Base-by-base conservation (phyloP, 1,140 invertebrate species). In the Calycopis cecrops region DNA sequence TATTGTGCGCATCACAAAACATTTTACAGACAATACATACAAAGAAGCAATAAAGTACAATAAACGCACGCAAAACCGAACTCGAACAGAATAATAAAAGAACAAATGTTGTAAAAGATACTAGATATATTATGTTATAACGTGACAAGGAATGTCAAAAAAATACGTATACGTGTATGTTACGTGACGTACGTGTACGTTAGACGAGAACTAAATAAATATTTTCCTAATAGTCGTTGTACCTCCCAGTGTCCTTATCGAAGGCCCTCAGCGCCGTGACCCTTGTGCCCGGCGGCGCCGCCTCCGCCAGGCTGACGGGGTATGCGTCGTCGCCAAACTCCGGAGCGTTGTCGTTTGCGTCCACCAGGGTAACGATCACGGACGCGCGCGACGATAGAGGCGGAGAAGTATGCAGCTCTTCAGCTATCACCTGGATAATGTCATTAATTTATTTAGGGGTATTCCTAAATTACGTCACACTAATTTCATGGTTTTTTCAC, bases 321-420 rank as follows among this genome's bases (percentile, higher is more conserved):
- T 95, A 96, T 9, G 91, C 91, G 42, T 93, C 91, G 68, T 92
- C 91, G 21, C 92, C 89, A 80, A 98, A 98, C 10, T 88, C 88
- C 3, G 96, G 96, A 4, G 93, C 91, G 82, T 97, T 97, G 87
- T 98, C 96, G 85, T 98, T 98, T n/a, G 94, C 92, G 85, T 98
- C 96, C 7, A 91, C 88, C 35, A 98, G 92, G 9, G 92, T 90
- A 0, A 98, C 91, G 0, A 92, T 95, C 2, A 98, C 93, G 10
- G 95, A 97, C 0, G 95, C 95, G 3, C 95, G 96, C 0, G 96
- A 97, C 0, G 93, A 94, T 0, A 96, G 87, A 38, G 90, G 90
- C 1, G 93, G 92, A 47, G 90, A 88, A 1, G 94, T 95, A 62
- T 94, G 91, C 1, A 93, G 87, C 71, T 97, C 96, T 79, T 94